phyloP scores from a whole-genome alignment of 1,140 invertebrate species.

The Zaprionus davidi region DNA sequence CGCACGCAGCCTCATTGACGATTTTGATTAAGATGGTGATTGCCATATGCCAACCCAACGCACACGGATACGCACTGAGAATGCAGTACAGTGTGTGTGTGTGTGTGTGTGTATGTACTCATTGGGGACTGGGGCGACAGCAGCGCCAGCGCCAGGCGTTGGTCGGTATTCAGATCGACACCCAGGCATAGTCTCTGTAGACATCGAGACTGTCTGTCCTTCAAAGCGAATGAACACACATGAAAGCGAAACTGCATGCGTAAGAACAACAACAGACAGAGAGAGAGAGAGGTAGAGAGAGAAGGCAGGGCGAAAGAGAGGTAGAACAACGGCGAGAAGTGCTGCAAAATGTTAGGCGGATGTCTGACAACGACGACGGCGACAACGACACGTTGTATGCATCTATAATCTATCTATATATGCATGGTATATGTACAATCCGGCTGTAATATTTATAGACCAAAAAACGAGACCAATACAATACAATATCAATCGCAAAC shows the following conservation, averaged over 20 bases:
- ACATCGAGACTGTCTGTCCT: slow-evolving; percentile 63
- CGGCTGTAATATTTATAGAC: slow-evolving; percentile 65
- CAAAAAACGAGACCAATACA: slow-evolving; percentile 44
- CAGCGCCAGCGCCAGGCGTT: slow-evolving; percentile 33
- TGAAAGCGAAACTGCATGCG: slow-evolving; percentile 75
- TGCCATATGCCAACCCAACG: slow-evolving; percentile 22
- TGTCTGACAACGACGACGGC: slow-evolving; percentile 53
- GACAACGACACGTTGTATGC: slow-evolving; percentile 55
- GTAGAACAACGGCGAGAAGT: slow-evolving; percentile 35
- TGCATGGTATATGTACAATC: slow-evolving; percentile 21
- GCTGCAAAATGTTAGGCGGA: slow-evolving; percentile 77
- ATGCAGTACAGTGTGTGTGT: slow-evolving; percentile 14
- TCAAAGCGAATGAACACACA: slow-evolving; percentile 74
- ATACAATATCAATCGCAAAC: not conserved
- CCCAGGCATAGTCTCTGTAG: slow-evolving; percentile 59
- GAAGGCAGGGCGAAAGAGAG: not conserved
- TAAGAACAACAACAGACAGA: slow-evolving; percentile 55
- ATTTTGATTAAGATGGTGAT: slow-evolving; percentile 27
- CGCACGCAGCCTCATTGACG: slow-evolving; percentile 6
- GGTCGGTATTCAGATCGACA: slow-evolving; percentile 79
- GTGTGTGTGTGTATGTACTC: slow-evolving; percentile 3
- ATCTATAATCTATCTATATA: slow-evolving; percentile 64
- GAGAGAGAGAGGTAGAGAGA: not conserved
- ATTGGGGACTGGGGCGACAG: slow-evolving; percentile 32
- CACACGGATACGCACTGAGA: slow-evolving; percentile 13